These are phyloP conservation scores for Microcebus ravelobensis DNA, from an alignment of 2,113 vertebrate genomes.

Conservation along the genomic window DNA sequence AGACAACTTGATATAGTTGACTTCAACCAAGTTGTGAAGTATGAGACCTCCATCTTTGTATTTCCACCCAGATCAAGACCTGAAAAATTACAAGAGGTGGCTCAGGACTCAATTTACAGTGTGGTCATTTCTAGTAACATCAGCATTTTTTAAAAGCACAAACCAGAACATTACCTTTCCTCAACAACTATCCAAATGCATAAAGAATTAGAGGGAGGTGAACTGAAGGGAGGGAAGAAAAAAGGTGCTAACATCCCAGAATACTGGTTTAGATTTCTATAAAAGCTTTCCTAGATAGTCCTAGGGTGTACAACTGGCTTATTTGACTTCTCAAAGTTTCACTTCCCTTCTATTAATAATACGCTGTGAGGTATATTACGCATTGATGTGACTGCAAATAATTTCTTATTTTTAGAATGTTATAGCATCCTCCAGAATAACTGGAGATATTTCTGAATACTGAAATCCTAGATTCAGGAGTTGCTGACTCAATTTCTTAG, in stretches of 20 bases:
- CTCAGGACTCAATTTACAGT: background rate
- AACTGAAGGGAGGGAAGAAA: background rate
- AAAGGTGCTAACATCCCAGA: background rate
- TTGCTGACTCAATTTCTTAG: background rate
- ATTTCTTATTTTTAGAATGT: slow-evolving; percentile 17
- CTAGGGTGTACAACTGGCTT: background rate
- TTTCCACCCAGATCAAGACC: background rate
- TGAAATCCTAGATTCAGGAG: background rate
- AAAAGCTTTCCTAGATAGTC: background rate
- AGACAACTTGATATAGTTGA: background rate
- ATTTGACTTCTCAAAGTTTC: slow-evolving; percentile 6
- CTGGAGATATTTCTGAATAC: background rate
- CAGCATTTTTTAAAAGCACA: slow-evolving; percentile 23
- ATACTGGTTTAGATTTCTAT: background rate
- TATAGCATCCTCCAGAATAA: background rate
- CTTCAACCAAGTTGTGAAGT: background rate
- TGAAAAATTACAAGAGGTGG: background rate
- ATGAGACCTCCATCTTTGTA: background rate
- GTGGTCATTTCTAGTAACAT: slow-evolving; percentile 22
- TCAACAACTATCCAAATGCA: background rate
- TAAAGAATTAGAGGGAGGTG: slow-evolving; percentile 1
- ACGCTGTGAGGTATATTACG: background rate
- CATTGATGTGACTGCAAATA: background rate
- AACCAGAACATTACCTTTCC: background rate
- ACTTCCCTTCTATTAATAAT: background rate